A percentile compares a stretch with the other conserved stretches of the same genome.
Conservation (phyloP, 2,113 vertebrate genomes). For the Halcyon senegalensis region DNA sequence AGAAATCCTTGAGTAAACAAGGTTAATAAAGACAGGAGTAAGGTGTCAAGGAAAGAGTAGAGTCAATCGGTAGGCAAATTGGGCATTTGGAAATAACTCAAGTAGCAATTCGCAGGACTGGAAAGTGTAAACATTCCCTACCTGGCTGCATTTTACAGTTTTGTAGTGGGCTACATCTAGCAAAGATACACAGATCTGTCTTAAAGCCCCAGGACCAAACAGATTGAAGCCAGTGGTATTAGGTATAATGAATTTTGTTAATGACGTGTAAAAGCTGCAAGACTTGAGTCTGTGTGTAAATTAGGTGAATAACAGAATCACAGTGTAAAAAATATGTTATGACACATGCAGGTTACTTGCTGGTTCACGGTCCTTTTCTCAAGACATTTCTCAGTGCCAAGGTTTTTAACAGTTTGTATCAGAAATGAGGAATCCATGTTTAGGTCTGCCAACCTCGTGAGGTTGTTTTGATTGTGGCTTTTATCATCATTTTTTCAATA, state of each 20-base stretch:
- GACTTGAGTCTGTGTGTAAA: not conserved
- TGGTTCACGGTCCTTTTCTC: not conserved
- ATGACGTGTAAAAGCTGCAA: conserved; percentile 18
- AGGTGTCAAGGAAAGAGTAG: not conserved
- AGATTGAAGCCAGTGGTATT: not conserved
- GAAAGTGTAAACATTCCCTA: not conserved
- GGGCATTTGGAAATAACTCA: not conserved
- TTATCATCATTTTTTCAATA: not conserved
- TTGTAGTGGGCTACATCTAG: not conserved
- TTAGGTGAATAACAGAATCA: conserved; percentile 4
- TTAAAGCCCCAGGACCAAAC: not conserved
- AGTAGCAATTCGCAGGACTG: not conserved
- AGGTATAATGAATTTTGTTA: conserved; percentile 33
- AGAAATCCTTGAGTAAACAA: not conserved
- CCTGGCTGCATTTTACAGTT: not conserved
- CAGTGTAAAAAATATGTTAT: not conserved
- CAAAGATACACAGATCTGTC: not conserved
- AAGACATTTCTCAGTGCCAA: not conserved
- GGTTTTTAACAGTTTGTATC: not conserved
- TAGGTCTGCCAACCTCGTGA: not conserved
- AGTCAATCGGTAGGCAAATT: not conserved
- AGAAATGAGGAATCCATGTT: not conserved
- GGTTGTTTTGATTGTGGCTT: not conserved
- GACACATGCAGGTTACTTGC: not conserved
- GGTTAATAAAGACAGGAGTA: not conserved